Percentiles rank a stretch among this genome's conserved stretches.
Conservation (phyloP, 2,888 invertebrate genomes). For the Melanchra persicariae region DNA sequence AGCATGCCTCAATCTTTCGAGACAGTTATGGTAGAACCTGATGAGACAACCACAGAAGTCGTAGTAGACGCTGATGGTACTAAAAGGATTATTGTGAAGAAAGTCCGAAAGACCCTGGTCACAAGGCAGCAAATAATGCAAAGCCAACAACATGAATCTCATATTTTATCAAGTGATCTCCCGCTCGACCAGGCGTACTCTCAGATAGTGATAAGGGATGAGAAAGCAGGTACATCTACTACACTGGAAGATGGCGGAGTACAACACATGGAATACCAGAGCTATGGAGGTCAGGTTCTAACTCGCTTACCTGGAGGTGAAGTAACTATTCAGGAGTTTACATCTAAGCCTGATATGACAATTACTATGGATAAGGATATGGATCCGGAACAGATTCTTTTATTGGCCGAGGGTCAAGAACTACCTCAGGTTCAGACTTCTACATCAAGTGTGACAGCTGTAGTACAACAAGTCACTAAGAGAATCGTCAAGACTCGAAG, state of each 20-base stretch:
- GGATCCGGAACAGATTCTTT: constrained; percentile 87
- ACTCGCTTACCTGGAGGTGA: constrained; percentile 92
- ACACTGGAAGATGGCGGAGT: constrained; percentile 91
- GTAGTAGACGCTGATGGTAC: constrained; percentile 95
- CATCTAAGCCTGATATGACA: constrained; percentile 91
- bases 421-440: constrained; percentile 90
- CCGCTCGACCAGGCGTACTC: constrained; percentile 92
- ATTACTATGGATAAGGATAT: constrained; percentile 90
- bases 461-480: constrained; percentile 95
- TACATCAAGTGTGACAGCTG: constrained; percentile 94
- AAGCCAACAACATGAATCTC: constrained; percentile 91
- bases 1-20: constrained; percentile 94
- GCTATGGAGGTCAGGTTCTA: constrained; percentile 92
- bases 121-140: constrained; percentile 92
- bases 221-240: constrained; percentile 91
- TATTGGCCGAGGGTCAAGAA: constrained; percentile 82
- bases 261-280: constrained; percentile 91
- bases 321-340: constrained; percentile 92
- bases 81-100: constrained; percentile 94
- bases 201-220: constrained; percentile 92
- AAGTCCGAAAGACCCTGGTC: constrained; percentile 92
- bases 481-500: constrained; percentile 94
- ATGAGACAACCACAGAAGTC: constrained; percentile 95
- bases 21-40: constrained; percentile 95
- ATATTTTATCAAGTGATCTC: constrained; percentile 90